phyloP scores from a whole-genome alignment of 2,888 invertebrate genomes.

The Tanaodytes sp. region DNA sequence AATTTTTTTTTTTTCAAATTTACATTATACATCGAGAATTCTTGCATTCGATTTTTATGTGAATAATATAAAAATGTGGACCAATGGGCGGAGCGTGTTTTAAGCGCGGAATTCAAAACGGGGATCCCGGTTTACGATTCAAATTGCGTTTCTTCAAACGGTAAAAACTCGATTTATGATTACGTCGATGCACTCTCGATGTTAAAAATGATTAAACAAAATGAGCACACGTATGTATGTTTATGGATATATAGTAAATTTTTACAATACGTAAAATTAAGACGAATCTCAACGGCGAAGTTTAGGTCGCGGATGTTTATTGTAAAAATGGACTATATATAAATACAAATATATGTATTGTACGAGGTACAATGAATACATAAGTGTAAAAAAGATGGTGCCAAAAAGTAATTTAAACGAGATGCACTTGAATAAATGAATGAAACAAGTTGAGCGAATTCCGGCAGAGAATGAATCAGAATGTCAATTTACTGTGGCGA shows the following conservation, averaged over 20 bases:
- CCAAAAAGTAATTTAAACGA: conserved; percentile 55
- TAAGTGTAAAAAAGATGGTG: conserved; percentile 57
- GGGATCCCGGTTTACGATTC: conserved; percentile 10
- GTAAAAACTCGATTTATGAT: conserved; percentile 15
- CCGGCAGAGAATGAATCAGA: conserved; percentile 43
- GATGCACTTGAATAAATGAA: background rate
- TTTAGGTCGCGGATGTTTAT: conserved; percentile 34
- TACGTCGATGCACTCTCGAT: conserved; percentile 37
- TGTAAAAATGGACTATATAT: conserved; percentile 45
- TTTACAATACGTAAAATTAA: conserved; percentile 42
- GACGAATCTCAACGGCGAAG: no score
- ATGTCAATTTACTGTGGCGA: conserved; percentile 63
- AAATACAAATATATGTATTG: conserved; percentile 22
- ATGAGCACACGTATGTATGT: conserved; percentile 27
- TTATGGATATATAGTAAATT: conserved; percentile 42
- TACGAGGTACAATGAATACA: conserved; percentile 46
- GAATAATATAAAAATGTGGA: no score
- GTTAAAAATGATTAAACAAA: conserved; percentile 27
- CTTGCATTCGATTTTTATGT: no score
- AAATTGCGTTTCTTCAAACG: conserved; percentile 10
- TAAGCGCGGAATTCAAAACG: conserved; percentile 16
- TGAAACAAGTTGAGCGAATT: background rate
- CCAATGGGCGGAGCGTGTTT: background rate
- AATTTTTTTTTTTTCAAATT: conserved; percentile 7
- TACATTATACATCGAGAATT: no score